A percentile compares a stretch with the other conserved stretches of the same genome.
These are phyloP conservation scores for Brachylomia viminalis DNA, from an alignment of 2,888 invertebrate species.

Conservation along the genomic window DNA sequence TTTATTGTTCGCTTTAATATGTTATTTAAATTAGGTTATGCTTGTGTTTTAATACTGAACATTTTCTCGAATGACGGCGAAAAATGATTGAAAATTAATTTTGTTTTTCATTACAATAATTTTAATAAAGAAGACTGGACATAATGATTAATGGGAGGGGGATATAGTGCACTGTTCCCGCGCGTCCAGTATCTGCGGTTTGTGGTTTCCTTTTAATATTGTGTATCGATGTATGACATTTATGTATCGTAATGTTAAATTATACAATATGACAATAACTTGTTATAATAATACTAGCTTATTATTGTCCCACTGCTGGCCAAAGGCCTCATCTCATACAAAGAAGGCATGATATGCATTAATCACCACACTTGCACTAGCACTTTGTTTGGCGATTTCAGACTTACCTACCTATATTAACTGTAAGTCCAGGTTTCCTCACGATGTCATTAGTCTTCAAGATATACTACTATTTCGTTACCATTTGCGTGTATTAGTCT, in stretches of 20 bases:
- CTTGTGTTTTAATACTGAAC: not conserved
- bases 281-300: not conserved
- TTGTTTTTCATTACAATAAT: not conserved
- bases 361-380: not conserved
- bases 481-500: no score
- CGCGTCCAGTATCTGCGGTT: not conserved
- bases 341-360: not conserved
- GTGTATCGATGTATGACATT: no score
- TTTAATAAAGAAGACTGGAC: not conserved
- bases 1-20: not conserved
- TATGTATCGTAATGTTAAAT: no score
- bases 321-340: not conserved
- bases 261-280: no score
- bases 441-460: no score
- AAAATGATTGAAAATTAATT: not conserved
- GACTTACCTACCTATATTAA: not conserved
- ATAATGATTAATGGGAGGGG: not conserved
- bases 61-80: not conserved
- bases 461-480: no score
- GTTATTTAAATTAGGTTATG: not conserved
- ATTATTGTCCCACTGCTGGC: not conserved
- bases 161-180: not conserved
- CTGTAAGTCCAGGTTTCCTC: not conserved
- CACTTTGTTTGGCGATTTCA: not conserved
- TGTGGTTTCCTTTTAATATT: slow-evolving; percentile 7